Base-by-base conservation (phyloP, 1,140 invertebrate species). In the Hyphantria cunea region DNA sequence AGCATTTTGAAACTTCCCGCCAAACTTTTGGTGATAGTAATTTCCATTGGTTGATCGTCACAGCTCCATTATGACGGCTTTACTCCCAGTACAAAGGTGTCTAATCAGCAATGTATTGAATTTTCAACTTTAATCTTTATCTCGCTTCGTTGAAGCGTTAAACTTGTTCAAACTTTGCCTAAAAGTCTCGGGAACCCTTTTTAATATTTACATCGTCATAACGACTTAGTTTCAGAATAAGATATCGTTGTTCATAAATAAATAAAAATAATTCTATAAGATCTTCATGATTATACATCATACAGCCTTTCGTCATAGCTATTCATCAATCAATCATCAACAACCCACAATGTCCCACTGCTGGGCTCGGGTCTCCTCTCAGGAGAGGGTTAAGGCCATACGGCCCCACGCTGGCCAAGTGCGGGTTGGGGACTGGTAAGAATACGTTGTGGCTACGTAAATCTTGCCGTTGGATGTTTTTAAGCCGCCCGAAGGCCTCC, bases 81-180 rank as follows among this genome's bases (percentile, higher is more conserved):
- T 15, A 8, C 17, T 31, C 17, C 8, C n/a, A 5, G 11, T 2
- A 34, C 53, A 32, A 55, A 44, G 12, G 31, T 45, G 41, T 9
- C 41, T 55, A 55, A 55, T 45, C 53, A 55, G 42, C 53, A 47
- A 9, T 55, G 37, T 53, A 42, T 31, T 42, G 51, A 53, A 45
- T 33, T 45, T 45, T 14, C 53, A 47, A 34, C 41, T 14, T 54
- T 55, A 55, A 55, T 34, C 12, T n/a, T 1, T 33, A n/a, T 45
- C 12, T 47, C 12, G 31, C 11, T 50, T 6, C 25, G 6, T 9
- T 47, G 31, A 55, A 55, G 41, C 45, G 25, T 50, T 8, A 4
- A 34, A 50, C 25, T 50, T 55, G 10, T 17, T 9, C 10, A 47
- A 44, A 47, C 53, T 45, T n/a, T 11, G 41, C 42, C n/a, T 39